Evolutionary conservation across 2,888 invertebrate genomes (phyloP).

Genomic region (Pristionchus maxplancki): DNA sequence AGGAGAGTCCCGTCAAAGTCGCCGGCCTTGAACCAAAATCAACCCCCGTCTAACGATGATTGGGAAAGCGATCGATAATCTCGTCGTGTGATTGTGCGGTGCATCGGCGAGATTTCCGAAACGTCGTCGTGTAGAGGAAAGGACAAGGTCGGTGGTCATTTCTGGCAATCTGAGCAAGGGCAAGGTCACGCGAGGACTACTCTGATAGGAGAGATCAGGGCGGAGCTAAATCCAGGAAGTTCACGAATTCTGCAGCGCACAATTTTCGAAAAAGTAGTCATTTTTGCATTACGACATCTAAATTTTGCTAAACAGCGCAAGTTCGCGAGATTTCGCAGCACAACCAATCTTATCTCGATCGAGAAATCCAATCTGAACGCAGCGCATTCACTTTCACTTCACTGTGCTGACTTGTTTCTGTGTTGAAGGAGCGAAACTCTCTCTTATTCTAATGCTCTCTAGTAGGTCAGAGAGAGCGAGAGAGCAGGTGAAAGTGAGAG

Average conservation of each 20-base stretch:
- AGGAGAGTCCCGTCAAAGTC: neutral
- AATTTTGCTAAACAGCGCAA: neutral
- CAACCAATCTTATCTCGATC: neutral
- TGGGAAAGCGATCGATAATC: neutral
- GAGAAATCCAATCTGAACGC: slow-evolving; percentile 33
- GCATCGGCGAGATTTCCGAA: slow-evolving; percentile 6
- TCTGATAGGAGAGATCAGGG: neutral
- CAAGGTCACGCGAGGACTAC: slow-evolving; percentile 14
- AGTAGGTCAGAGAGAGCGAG: neutral
- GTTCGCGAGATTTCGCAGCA: neutral
- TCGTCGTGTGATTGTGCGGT: neutral
- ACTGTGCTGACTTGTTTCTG: slow-evolving; percentile 30
- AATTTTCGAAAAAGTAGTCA: neutral
- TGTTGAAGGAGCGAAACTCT: neutral
- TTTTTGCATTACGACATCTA: neutral
- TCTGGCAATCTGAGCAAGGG: neutral
- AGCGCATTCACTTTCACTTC: neutral
- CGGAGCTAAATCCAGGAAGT: slow-evolving; percentile 2
- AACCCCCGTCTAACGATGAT: neutral
- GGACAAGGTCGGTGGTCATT: slow-evolving; percentile 3
- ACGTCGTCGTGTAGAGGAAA: slow-evolving; percentile 13
- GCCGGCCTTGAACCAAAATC: slow-evolving; percentile 41
- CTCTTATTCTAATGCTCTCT: neutral
- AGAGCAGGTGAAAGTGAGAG: neutral
- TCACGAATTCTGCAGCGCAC: neutral